Conservation (phyloP, 2,113 vertebrate species). For the Genyomyrus donnyi region DNA sequence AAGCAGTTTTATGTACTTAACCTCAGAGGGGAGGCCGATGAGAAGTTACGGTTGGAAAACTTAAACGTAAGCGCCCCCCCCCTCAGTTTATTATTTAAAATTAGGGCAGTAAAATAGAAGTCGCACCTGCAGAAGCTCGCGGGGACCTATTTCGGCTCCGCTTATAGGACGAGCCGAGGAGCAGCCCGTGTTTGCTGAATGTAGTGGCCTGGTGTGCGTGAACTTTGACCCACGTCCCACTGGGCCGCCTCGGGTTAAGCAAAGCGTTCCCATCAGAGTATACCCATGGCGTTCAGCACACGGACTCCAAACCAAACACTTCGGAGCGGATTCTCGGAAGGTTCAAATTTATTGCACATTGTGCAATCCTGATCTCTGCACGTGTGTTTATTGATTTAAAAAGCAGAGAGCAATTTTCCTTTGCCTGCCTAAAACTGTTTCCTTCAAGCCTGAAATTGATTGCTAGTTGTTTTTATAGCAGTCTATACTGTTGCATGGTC, state of each 20-base stretch:
- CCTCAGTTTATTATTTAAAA: conserved; percentile 51
- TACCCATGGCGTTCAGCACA: not conserved
- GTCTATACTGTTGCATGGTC: not conserved
- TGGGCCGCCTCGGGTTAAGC: not conserved
- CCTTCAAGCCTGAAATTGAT: not conserved
- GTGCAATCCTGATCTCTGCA: not conserved
- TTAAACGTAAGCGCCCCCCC: not conserved
- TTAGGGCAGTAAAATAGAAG: conserved; percentile 46
- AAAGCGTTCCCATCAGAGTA: not conserved
- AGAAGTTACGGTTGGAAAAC: conserved; percentile 40
- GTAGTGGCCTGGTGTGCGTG: not conserved
- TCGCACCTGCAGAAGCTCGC: conserved; percentile 32
- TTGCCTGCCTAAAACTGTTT: not conserved
- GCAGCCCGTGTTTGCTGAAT: not conserved
- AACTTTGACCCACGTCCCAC: not conserved
- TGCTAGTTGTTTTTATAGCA: not conserved
- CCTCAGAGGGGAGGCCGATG: conserved; percentile 43
- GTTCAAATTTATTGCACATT: not conserved
- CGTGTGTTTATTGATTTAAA: not conserved
- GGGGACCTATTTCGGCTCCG: conserved; percentile 53
- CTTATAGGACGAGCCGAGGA: conserved; percentile 18
- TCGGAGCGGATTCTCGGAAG: not conserved
- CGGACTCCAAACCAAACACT: not conserved
- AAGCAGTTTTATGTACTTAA: conserved; percentile 49
- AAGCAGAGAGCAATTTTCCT: not conserved